Conservation (phyloP, 2,888 invertebrate species). For the Petrophora chlorosata region DNA sequence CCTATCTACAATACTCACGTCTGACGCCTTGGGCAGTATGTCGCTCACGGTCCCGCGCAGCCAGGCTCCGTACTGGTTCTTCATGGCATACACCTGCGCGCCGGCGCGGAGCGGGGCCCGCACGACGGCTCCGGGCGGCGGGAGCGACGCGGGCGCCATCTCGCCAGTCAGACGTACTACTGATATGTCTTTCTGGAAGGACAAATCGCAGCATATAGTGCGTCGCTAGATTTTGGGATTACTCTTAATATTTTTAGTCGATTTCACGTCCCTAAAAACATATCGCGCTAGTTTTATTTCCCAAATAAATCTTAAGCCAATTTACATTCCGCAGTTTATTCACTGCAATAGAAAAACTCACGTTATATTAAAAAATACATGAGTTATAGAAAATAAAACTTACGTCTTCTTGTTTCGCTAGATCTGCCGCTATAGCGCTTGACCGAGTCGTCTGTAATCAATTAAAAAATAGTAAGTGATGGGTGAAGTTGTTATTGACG, state of each 20-base stretch:
- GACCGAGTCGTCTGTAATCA: neutral
- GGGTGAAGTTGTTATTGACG: no score
- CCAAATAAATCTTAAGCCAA: no score
- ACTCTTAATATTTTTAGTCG: no score
- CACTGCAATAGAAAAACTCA: no score
- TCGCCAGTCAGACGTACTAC: constrained; percentile 68
- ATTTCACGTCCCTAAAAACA: no score
- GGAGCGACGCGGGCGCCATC: constrained; percentile 75
- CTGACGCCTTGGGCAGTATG: constrained; percentile 51
- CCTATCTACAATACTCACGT: constrained; percentile 41
- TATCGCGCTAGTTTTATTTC: no score
- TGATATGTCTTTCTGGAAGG: constrained; percentile 61
- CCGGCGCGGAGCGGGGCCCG: constrained; percentile 77
- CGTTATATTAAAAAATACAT: no score
- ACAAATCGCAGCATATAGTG: no score
- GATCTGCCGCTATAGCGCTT: neutral
- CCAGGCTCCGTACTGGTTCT: constrained; percentile 86
- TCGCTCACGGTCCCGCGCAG: constrained; percentile 81
- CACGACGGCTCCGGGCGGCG: constrained; percentile 79
- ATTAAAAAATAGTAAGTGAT: no score
- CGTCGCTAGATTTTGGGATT: no score
- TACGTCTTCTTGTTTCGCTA: constrained; percentile 5
- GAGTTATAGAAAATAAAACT: neutral
- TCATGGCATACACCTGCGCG: constrained; percentile 84
- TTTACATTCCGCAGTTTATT: no score